Evolutionary conservation across 1,140 invertebrate genomes (phyloP).

Genomic region (Hycleus cichorii): DNA sequence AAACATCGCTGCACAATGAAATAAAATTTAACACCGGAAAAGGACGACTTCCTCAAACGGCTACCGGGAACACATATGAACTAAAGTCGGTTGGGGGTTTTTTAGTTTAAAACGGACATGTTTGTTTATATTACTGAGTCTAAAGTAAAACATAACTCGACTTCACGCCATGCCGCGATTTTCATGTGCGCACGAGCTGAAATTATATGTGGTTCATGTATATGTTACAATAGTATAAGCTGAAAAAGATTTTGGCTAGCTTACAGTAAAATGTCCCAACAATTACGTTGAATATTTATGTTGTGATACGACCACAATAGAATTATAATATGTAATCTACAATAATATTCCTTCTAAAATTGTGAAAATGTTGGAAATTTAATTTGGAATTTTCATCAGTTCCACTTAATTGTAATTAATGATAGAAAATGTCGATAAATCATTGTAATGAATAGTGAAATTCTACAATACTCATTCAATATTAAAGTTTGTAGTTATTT

Average conservation of each 20-base stretch:
- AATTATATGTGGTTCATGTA: neutral
- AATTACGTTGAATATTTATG: neutral
- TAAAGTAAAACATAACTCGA: conserved; percentile 34
- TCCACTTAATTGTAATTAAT: no score
- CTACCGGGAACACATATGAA: conserved; percentile 11
- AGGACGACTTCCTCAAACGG: conserved; percentile 1
- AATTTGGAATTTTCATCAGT: no score
- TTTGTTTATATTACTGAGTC: conserved; percentile 39
- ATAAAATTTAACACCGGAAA: neutral
- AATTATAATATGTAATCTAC: neutral
- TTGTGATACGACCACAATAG: neutral
- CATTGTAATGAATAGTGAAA: no score
- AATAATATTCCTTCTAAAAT: no score
- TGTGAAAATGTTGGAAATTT: no score
- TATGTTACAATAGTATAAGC: neutral
- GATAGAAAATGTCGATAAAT: no score
- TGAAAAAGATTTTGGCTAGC: conserved; percentile 20
- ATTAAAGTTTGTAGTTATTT: no score
- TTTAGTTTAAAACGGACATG: conserved; percentile 27
- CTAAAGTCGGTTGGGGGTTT: conserved; percentile 12
- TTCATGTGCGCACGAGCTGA: conserved; percentile 23
- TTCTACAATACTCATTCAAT: no score
- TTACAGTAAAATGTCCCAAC: conserved; percentile 17
- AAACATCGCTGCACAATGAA: neutral
- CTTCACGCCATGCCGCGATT: conserved; percentile 22